Percentiles rank a stretch among this genome's conserved stretches.
Evolutionary conservation across 2,113 vertebrate genomes (phyloP).

Genomic region (Macheiramphus alcinus): DNA sequence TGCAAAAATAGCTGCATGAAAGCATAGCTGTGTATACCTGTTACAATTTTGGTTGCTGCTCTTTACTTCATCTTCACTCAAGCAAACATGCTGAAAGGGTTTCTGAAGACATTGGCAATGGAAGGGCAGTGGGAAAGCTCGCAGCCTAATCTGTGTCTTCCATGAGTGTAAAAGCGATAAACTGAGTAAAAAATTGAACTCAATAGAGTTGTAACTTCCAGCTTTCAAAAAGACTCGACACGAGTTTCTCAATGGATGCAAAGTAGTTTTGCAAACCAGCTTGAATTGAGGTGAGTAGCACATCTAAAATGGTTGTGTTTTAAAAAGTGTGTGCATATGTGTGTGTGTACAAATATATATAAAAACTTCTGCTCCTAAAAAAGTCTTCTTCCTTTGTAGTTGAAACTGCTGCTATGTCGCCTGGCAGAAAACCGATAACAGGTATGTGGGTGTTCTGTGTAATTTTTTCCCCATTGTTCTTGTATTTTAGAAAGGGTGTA

Average conservation of each 20-base stretch:
- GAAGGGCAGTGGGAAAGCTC: neutral
- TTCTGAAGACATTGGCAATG: neutral
- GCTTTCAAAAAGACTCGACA: neutral
- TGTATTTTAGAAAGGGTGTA: neutral
- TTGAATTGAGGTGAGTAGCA: neutral
- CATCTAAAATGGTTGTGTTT: neutral
- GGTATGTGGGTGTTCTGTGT: neutral
- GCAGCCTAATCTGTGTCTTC: neutral
- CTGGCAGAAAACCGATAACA: neutral
- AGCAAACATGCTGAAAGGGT: neutral
- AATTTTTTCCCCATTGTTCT: neutral
- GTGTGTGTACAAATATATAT: accelerated
- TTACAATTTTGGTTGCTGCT: neutral
- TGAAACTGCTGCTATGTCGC: neutral
- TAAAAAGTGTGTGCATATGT: neutral
- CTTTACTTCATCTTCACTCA: neutral
- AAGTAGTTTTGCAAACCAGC: neutral
- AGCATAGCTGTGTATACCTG: neutral
- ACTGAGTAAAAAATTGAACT: neutral
- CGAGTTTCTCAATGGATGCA: neutral
- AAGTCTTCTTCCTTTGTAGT: constrained; percentile 6
- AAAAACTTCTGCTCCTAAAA: neutral
- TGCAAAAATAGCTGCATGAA: neutral
- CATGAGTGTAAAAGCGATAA: neutral
- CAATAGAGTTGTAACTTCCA: neutral